These are phyloP conservation scores for Tragulus kanchil DNA, from an alignment of 2,113 vertebrate species.

Conservation along the genomic window DNA sequence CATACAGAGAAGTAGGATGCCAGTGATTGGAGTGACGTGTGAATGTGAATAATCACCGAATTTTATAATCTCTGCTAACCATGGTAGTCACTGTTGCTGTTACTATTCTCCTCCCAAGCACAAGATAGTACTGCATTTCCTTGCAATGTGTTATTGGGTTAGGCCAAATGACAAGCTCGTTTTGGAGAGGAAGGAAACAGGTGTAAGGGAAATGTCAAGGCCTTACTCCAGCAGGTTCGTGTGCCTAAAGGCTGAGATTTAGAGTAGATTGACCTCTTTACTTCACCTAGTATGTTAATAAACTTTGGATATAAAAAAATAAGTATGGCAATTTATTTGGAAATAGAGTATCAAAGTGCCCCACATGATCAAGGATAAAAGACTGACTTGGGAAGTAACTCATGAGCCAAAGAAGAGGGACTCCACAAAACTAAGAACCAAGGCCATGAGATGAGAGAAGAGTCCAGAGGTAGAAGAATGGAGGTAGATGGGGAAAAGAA, in stretches of 20 bases:
- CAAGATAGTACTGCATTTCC: background rate
- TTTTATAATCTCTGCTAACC: background rate
- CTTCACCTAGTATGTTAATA: background rate
- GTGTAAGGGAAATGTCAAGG: conserved; percentile 20
- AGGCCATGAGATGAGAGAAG: background rate
- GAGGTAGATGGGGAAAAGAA: background rate
- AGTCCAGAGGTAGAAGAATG: rapidly evolving
- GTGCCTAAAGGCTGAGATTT: background rate
- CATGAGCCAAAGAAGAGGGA: background rate
- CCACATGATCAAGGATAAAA: background rate
- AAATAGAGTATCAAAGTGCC: background rate
- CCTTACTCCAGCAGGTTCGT: background rate
- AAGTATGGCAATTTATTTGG: background rate
- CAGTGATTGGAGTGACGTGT: background rate
- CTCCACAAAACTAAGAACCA: background rate
- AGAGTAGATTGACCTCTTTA: background rate
- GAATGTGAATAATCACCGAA: background rate
- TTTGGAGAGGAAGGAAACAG: background rate
- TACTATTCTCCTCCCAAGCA: background rate
- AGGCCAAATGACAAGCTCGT: background rate
- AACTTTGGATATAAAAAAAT: background rate
- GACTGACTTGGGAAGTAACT: background rate
- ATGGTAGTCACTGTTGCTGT: background rate
- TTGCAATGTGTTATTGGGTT: background rate
- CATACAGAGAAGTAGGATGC: background rate